These are phyloP conservation scores for Drosophila neutralis DNA, from an alignment of 2,888 invertebrate species.

Conservation along the genomic window DNA sequence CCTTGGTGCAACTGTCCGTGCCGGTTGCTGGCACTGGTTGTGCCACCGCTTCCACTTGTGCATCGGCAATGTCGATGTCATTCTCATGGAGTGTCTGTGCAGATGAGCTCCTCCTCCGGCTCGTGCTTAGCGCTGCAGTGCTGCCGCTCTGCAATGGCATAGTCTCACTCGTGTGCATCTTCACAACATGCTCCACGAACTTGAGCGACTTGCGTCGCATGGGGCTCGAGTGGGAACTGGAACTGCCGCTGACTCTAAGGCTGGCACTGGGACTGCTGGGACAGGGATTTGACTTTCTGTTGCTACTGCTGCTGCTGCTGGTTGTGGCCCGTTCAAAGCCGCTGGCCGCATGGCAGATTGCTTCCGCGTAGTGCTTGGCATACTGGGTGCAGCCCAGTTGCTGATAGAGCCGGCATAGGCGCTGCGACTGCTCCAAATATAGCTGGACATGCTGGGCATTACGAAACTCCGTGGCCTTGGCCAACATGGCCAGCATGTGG, in stretches of 20 bases:
- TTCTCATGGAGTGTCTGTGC: background rate
- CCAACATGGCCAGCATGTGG: conserved; percentile 90
- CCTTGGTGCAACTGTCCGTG: background rate
- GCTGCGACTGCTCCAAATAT: conserved; percentile 89
- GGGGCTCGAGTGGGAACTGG: conserved; percentile 2
- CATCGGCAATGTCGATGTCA: background rate
- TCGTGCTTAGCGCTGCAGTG: conserved; percentile 22
- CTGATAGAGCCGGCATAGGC: conserved; percentile 88
- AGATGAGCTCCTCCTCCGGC: conserved; percentile 1
- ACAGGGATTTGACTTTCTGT: conserved; percentile 58
- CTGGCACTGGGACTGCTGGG: background rate
- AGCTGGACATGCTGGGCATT: conserved; percentile 87
- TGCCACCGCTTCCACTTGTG: background rate
- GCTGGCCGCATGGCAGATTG: conserved; percentile 84
- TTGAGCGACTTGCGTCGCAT: conserved; percentile 68
- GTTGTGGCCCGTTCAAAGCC: conserved; percentile 85
- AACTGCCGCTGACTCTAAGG: conserved; percentile 24
- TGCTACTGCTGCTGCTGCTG: conserved; percentile 37
- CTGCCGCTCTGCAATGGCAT: conserved; percentile 37
- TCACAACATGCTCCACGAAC: conserved; percentile 69
- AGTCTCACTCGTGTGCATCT: conserved; percentile 51
- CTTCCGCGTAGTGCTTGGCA: conserved; percentile 86
- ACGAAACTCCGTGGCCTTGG: conserved; percentile 87
- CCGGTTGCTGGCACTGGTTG: background rate
- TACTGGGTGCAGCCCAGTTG: conserved; percentile 86